Percentiles rank a stretch among this genome's conserved stretches.
phyloP scores from a whole-genome alignment of 1,140 invertebrate genomes.

The Drosophila arawakana region DNA sequence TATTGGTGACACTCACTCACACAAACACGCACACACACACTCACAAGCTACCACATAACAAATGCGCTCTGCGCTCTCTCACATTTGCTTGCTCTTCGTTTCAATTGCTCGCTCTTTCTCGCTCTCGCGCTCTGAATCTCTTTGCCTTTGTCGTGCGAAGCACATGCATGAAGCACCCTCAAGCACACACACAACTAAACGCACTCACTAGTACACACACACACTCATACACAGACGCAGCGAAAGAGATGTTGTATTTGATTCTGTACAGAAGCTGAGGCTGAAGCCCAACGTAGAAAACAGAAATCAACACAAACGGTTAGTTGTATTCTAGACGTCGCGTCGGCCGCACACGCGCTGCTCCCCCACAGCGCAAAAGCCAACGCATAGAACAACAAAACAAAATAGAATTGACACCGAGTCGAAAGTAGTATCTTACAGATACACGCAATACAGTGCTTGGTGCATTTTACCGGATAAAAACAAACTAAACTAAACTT shows the following conservation, averaged over 20 bases:
- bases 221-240: conserved; percentile 5
- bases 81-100: conserved; percentile 2
- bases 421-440: conserved; percentile 46
- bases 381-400: conserved; percentile 59
- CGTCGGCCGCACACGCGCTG: conserved; percentile 83
- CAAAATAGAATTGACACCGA: conserved; percentile 32
- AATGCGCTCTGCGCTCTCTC: conserved; percentile 34
- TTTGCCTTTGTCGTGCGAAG: conserved; percentile 35
- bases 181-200: conserved; percentile 8
- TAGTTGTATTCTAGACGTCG: conserved; percentile 82
- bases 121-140: conserved; percentile 31
- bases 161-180: conserved; percentile 36
- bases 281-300: conserved; percentile 43
- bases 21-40: too few relatives aligned
- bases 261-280: conserved; percentile 24
- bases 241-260: conserved; percentile 22
- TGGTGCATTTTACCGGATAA: conserved; percentile 2
- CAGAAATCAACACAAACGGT: conserved; percentile 58
- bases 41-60: conserved; percentile 43
- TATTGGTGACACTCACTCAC: conserved; percentile 47
- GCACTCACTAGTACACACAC: background rate
- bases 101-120: conserved; percentile 19
- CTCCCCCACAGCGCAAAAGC: conserved; percentile 65
- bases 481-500: conserved; percentile 4
- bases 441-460: conserved; percentile 36